Evolutionary conservation across 2,797 vertebrate species (phyloP).

Genomic region (Eurystomus glaucurus): DNA sequence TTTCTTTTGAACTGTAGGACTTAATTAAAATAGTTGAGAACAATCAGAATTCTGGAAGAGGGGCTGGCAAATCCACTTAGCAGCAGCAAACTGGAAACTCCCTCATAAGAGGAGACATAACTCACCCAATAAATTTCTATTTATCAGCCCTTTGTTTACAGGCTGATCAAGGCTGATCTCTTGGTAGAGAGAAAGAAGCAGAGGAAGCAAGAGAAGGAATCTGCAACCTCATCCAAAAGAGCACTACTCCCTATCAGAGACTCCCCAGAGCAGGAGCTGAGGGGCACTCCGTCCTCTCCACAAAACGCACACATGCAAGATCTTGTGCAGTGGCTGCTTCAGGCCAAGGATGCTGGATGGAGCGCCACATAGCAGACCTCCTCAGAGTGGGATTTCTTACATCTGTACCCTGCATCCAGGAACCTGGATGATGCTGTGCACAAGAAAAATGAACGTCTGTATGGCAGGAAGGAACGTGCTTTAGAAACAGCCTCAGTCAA

Average conservation of each 20-base stretch:
- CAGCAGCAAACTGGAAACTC: not conserved
- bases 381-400: not conserved
- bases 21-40: slow-evolving; percentile 2
- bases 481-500: not conserved
- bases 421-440: not conserved
- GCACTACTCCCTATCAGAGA: not conserved
- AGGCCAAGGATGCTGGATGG: not conserved
- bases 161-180: not conserved
- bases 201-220: not conserved
- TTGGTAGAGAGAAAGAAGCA: not conserved
- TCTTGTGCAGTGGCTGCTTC: not conserved
- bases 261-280: not conserved
- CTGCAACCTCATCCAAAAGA: not conserved
- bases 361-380: not conserved
- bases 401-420: not conserved
- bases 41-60: not conserved
- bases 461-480: not conserved
- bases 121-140: not conserved
- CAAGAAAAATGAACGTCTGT: not conserved
- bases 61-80: not conserved
- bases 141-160: not conserved
- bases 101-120: not conserved
- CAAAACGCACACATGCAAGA: not conserved
- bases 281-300: not conserved
- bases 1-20: not conserved